A percentile compares a stretch with the other conserved stretches of the same genome.
These are phyloP conservation scores for Spondyliosoma cantharus DNA, from an alignment of 2,797 vertebrate genomes.

Conservation along the genomic window DNA sequence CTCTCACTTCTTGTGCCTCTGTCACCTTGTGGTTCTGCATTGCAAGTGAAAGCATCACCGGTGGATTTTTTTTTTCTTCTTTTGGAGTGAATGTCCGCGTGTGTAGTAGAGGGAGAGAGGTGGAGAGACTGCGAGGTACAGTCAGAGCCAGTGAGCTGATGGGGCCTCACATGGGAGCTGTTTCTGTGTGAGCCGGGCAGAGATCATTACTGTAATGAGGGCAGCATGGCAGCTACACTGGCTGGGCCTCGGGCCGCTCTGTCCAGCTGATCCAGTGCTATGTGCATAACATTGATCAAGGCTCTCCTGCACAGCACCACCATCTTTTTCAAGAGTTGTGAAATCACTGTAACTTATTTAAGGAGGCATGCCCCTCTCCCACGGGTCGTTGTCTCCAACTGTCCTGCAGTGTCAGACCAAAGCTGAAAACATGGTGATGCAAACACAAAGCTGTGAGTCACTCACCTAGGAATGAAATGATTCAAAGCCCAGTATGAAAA, in stretches of 20 bases:
- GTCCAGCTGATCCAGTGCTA: slow-evolving; percentile 64
- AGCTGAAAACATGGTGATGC: slow-evolving; percentile 48
- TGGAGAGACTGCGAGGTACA: slow-evolving; percentile 39
- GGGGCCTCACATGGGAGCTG: slow-evolving; percentile 65
- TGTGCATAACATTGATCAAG: slow-evolving; percentile 74
- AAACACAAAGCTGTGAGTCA: slow-evolving; percentile 51
- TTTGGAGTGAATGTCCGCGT: background rate
- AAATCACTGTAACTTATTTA: slow-evolving; percentile 72
- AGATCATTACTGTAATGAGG: slow-evolving; percentile 83
- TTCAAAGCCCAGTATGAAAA: slow-evolving; percentile 52
- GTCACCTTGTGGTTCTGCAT: background rate
- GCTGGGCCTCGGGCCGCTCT: slow-evolving; percentile 67
- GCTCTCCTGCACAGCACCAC: slow-evolving; percentile 45
- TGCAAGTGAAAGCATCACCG: slow-evolving; percentile 3
- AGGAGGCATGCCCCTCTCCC: slow-evolving; percentile 15
- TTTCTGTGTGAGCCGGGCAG: slow-evolving; percentile 50
- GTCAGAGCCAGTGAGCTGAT: slow-evolving; percentile 59
- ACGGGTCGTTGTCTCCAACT: slow-evolving; percentile 26
- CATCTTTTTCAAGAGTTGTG: slow-evolving; percentile 41
- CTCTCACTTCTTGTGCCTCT: background rate
- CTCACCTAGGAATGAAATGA: slow-evolving; percentile 57
- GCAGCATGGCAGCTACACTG: slow-evolving; percentile 71
- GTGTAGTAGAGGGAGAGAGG: slow-evolving; percentile 17
- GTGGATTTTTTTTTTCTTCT: background rate
- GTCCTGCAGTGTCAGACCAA: slow-evolving; percentile 32